Evolutionary conservation across 2,797 vertebrate species (phyloP).

Genomic region (Chelon auratus): DNA sequence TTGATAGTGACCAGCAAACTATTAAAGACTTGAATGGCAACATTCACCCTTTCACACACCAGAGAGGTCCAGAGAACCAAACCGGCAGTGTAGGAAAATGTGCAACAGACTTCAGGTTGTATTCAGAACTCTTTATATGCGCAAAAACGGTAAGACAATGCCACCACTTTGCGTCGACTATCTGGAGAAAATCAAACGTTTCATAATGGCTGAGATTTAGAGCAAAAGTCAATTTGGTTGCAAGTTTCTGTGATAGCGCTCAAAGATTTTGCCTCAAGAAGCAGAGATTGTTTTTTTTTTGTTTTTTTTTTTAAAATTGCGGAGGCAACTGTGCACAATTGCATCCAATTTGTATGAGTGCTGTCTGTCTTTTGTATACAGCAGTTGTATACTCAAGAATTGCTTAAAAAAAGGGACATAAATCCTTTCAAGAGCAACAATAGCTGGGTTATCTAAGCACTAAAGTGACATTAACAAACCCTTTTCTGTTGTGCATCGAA

Average conservation of each 20-base stretch:
- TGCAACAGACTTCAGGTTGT: not conserved
- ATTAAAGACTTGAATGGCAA: not conserved
- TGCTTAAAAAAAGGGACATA: not conserved
- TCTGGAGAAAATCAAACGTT: not conserved
- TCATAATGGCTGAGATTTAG: constrained; percentile 5
- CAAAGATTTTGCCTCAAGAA: constrained; percentile 12
- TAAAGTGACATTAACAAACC: constrained; percentile 26
- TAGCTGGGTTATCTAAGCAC: constrained; percentile 9
- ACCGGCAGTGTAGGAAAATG: not conserved
- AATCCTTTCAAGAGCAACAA: constrained; percentile 21
- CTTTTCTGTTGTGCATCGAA: too few relatives aligned
- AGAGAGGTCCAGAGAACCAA: not conserved
- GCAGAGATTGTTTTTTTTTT: not conserved
- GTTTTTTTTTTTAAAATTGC: not conserved
- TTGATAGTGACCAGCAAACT: not conserved
- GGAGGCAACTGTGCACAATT: not conserved
- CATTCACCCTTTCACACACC: not conserved
- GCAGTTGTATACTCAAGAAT: constrained; percentile 8
- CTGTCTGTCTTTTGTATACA: constrained; percentile 22
- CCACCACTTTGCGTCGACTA: not conserved
- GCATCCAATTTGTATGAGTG: constrained; percentile 12
- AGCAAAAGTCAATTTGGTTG: constrained; percentile 1
- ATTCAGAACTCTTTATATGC: not conserved
- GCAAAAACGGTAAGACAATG: not conserved
- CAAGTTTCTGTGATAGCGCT: not conserved